These are phyloP conservation scores for Drosophila nigritarsus DNA, from an alignment of 2,888 invertebrate species.

Conservation along the genomic window DNA sequence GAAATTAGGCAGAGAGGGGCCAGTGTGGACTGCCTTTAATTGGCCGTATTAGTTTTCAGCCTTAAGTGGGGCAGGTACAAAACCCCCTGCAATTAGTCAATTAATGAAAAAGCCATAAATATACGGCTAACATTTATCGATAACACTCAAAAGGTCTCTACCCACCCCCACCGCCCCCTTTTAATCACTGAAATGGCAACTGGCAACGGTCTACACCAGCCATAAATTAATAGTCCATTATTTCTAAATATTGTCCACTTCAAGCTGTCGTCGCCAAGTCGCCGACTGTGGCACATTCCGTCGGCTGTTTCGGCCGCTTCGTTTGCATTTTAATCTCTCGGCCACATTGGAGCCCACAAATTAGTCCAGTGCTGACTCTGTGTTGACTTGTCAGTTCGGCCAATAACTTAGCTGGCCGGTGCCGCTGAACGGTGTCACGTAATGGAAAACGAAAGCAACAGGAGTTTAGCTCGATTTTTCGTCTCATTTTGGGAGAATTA, in stretches of 20 bases:
- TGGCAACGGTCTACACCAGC: slow-evolving; percentile 39
- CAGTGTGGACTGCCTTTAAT: slow-evolving; percentile 51
- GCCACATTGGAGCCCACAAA: slow-evolving; percentile 66
- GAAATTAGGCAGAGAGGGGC: slow-evolving; percentile 68
- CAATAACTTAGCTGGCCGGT: slow-evolving; percentile 69
- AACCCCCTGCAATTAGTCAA: slow-evolving; percentile 73
- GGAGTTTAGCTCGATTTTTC: slow-evolving; percentile 17
- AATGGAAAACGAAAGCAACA: slow-evolving; percentile 62
- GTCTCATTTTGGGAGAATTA: slow-evolving; percentile 36
- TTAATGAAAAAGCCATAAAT: slow-evolving; percentile 76
- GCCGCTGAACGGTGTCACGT: slow-evolving; percentile 38
- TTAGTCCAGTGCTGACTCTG: slow-evolving; percentile 67
- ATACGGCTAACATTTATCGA: slow-evolving; percentile 67
- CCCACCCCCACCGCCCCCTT: slow-evolving; percentile 3
- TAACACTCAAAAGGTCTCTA: slow-evolving; percentile 55
- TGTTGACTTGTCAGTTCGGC: slow-evolving; percentile 76
- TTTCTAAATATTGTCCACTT: slow-evolving; percentile 79
- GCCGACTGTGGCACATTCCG: slow-evolving; percentile 50
- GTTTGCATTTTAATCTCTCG: slow-evolving; percentile 80
- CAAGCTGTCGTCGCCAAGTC: slow-evolving; percentile 76
- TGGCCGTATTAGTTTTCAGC: slow-evolving; percentile 66
- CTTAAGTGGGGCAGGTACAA: slow-evolving; percentile 65
- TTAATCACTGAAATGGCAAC: slow-evolving; percentile 63
- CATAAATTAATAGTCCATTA: slow-evolving; percentile 81
- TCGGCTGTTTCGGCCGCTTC: slow-evolving; percentile 51